Evolutionary conservation across 2,113 vertebrate genomes (phyloP).

Genomic region (Tringa solitaria): DNA sequence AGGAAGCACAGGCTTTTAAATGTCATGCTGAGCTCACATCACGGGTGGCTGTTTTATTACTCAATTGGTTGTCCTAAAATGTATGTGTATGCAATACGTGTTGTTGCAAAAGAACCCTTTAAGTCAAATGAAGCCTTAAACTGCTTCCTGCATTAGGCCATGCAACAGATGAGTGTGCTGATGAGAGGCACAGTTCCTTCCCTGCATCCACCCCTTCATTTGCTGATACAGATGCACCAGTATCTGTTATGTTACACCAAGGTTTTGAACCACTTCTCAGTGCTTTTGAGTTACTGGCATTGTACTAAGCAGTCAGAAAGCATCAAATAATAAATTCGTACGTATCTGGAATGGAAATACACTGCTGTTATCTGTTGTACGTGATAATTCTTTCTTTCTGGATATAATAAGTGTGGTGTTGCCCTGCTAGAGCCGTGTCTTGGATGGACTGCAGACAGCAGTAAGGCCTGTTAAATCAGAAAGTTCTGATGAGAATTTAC

Average conservation of each 20-base stretch:
- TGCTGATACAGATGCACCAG: not conserved
- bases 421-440: not conserved
- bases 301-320: not conserved
- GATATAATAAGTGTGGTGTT: accelerated
- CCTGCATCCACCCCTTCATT: not conserved
- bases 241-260: accelerated
- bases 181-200: not conserved
- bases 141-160: accelerated
- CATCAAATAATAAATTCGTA: not conserved
- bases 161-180: not conserved
- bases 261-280: not conserved
- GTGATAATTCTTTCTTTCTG: not conserved
- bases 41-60: not conserved
- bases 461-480: not conserved
- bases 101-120: not conserved
- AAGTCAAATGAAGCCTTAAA: not conserved
- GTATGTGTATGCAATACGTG: accelerated
- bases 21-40: not conserved
- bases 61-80: not conserved
- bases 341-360: accelerated
- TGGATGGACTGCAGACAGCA: not conserved
- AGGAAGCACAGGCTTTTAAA: not conserved
- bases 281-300: not conserved
- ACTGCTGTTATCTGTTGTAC: accelerated
- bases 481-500: accelerated